phyloP scores from a whole-genome alignment of 2,113 vertebrate species.

The Taxidea taxus region DNA sequence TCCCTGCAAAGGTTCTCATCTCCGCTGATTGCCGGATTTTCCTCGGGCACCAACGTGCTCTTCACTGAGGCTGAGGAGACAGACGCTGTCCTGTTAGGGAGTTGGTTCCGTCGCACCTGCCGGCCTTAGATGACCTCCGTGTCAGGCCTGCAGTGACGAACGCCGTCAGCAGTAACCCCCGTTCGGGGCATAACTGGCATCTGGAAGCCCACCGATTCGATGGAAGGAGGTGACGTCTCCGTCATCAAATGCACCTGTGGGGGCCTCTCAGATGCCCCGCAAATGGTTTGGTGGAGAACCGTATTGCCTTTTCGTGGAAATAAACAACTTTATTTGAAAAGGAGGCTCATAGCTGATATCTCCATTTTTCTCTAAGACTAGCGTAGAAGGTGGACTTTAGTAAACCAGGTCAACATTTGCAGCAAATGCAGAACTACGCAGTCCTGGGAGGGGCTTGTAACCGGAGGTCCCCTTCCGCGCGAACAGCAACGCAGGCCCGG shows the following conservation, averaged over 20 bases:
- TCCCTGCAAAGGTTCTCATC: background rate
- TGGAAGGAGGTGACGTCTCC: background rate
- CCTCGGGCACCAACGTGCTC: background rate
- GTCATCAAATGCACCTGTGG: background rate
- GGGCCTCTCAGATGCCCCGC: background rate
- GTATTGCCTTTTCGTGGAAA: background rate
- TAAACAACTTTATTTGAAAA: background rate
- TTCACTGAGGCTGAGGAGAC: background rate
- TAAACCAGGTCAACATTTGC: background rate
- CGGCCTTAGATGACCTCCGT: constrained; percentile 4
- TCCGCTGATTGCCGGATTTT: constrained; percentile 1
- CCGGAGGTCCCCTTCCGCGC: background rate
- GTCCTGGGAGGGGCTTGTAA: background rate
- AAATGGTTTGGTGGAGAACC: too few species aligned
- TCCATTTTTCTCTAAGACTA: background rate
- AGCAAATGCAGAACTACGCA: background rate
- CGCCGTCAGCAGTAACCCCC: too few species aligned
- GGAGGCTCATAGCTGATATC: background rate
- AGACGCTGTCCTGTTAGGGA: background rate
- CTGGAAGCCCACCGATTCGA: background rate
- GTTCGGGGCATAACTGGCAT: too few species aligned
- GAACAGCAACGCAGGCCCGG: background rate
- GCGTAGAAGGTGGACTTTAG: background rate
- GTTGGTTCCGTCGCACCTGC: background rate
- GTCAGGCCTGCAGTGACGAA: too few species aligned